Evolutionary conservation across 2,113 vertebrate genomes (phyloP).

Genomic region (Thamnophis sirtalis): DNA sequence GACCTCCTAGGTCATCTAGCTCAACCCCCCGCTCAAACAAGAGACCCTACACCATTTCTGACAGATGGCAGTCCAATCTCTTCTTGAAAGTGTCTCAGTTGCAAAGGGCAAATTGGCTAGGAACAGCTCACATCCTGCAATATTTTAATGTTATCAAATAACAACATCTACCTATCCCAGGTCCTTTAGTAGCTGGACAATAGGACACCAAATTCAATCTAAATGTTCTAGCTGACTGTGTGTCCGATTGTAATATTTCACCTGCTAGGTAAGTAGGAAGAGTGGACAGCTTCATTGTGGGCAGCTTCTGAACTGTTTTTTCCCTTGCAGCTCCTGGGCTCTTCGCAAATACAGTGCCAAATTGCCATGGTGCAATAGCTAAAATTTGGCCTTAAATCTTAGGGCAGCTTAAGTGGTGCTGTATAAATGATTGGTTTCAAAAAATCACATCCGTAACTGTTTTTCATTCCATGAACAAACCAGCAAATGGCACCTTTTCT

Average conservation of each 20-base stretch:
- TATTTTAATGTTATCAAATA: no score
- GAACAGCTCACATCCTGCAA: no score
- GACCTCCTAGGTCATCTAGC: no score
- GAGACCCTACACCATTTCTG: no score
- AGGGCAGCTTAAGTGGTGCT: neutral
- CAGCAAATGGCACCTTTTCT: neutral
- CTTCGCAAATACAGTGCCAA: neutral
- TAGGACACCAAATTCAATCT: no score
- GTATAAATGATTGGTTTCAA: neutral
- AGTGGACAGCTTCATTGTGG: neutral
- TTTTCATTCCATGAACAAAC: neutral
- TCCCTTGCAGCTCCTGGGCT: neutral
- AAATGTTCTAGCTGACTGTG: neutral
- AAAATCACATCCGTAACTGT: neutral
- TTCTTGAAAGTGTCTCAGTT: no score
- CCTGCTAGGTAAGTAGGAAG: neutral
- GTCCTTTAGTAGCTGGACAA: no score
- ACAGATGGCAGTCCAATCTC: no score
- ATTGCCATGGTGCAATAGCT: neutral
- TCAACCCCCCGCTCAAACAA: no score
- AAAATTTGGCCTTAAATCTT: neutral
- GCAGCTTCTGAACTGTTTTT: neutral
- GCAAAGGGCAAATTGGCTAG: no score
- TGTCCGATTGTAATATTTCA: neutral
- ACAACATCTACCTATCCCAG: no score